Evolutionary conservation across 2,113 vertebrate species (phyloP).

Genomic region (Maccullochella peelii): DNA sequence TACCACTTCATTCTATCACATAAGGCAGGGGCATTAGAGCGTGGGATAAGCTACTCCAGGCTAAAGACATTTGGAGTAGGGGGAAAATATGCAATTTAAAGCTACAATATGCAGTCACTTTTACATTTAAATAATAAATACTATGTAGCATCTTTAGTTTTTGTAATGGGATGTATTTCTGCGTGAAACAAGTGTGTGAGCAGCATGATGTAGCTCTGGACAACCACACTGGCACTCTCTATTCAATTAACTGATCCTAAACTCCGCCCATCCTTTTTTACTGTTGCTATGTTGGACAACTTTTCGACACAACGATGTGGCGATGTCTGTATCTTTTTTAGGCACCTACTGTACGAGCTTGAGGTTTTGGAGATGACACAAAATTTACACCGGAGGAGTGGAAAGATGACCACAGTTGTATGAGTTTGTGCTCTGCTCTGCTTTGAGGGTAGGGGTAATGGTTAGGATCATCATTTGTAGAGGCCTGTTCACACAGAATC

Average conservation of each 20-base stretch:
- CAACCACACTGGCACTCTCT: background rate
- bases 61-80: slow-evolving; percentile 4
- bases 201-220: background rate
- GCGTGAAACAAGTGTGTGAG: background rate
- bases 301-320: too few relatives aligned
- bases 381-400: background rate
- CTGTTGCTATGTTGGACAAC: background rate
- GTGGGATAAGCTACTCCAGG: slow-evolving; percentile 37
- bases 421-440: background rate
- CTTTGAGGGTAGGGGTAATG: background rate
- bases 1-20: slow-evolving; percentile 64
- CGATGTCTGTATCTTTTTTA: background rate
- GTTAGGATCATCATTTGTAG: background rate
- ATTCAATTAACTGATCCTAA: too few relatives aligned
- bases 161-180: background rate
- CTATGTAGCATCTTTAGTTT: background rate
- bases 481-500: background rate
- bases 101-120: background rate
- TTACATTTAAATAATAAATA: background rate
- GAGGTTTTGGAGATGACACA: background rate
- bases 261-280: background rate
- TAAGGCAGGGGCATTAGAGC: slow-evolving; percentile 24
- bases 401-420: background rate
- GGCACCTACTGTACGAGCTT: background rate
- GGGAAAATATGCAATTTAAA: slow-evolving; percentile 19